phyloP scores from a whole-genome alignment of 2,888 invertebrate genomes.

The Acleris laterana region DNA sequence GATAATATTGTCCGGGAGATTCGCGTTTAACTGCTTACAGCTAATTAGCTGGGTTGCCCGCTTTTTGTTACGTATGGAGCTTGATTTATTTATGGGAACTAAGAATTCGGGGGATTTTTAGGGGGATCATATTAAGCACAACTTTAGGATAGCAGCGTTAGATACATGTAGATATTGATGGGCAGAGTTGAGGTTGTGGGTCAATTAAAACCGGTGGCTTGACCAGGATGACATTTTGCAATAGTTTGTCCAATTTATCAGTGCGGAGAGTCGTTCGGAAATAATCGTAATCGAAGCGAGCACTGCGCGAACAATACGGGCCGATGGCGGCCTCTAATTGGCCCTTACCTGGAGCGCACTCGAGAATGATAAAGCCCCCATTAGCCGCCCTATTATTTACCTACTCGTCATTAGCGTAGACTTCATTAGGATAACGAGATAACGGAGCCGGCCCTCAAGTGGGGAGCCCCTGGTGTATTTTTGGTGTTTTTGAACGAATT shows the following conservation, averaged over 20 bases:
- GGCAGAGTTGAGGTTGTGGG: conserved; percentile 55
- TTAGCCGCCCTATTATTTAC: conserved; percentile 85
- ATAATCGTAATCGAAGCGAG: conserved; percentile 83
- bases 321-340: conserved; percentile 83
- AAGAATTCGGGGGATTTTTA: background rate
- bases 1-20: conserved; percentile 53
- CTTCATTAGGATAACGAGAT: conserved; percentile 85
- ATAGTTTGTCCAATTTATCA: conserved; percentile 84
- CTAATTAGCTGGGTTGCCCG: conserved; percentile 24
- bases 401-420: conserved; percentile 85
- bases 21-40: conserved; percentile 45
- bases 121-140: too few species aligned
- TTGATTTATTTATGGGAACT: conserved; percentile 35
- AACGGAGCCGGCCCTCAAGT: conserved; percentile 76
- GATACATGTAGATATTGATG: too few species aligned
- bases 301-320: conserved; percentile 81
- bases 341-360: conserved; percentile 85
- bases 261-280: conserved; percentile 77
- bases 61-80: conserved; percentile 42
- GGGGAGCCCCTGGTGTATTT: conserved; percentile 64
- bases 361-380: conserved; percentile 85
- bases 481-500: conserved; percentile 74
- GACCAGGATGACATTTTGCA: conserved; percentile 77
- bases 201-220: conserved; percentile 71
- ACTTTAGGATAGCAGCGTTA: too few species aligned